Evolutionary conservation across 2,888 invertebrate species (phyloP).

Genomic region (Plemyria rubiginata): DNA sequence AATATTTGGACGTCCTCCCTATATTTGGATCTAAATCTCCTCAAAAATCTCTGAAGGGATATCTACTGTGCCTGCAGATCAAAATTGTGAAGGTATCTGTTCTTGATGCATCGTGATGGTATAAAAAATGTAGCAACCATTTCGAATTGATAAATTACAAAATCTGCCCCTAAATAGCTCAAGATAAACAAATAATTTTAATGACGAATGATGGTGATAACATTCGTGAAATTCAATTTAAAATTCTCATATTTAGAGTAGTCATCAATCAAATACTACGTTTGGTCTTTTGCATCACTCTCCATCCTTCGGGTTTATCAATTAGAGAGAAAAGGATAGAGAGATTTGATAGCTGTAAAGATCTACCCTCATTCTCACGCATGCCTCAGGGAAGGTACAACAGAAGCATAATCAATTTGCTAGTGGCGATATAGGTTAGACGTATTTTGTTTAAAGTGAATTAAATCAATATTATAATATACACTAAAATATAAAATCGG

Average conservation of each 20-base stretch:
- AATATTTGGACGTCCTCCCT: no score
- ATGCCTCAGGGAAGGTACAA: conserved; percentile 54
- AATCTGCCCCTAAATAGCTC: conserved; percentile 32
- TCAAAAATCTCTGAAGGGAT: no score
- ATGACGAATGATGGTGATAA: conserved; percentile 50
- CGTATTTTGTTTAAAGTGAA: conserved; percentile 4
- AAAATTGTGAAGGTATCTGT: no score
- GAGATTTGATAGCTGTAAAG: conserved; percentile 29
- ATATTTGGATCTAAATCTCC: no score
- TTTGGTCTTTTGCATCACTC: conserved; percentile 36
- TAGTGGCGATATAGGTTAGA: conserved; percentile 11
- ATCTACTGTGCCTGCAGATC: no score
- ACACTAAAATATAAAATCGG: no score
- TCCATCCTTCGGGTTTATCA: conserved; percentile 21
- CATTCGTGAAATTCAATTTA: conserved; percentile 64
- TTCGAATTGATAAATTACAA: conserved; percentile 5
- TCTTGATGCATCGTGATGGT: no score
- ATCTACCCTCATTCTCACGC: conserved; percentile 56
- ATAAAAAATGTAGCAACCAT: neutral
- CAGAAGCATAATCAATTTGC: conserved; percentile 64
- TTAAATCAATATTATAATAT: neutral
- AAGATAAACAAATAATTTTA: conserved; percentile 61
- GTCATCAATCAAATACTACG: conserved; percentile 67
- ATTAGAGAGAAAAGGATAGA: conserved; percentile 34
- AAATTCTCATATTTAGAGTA: conserved; percentile 57